Base-by-base conservation (phyloP, 2,113 vertebrate genomes). In the Percopsis transmontana region DNA sequence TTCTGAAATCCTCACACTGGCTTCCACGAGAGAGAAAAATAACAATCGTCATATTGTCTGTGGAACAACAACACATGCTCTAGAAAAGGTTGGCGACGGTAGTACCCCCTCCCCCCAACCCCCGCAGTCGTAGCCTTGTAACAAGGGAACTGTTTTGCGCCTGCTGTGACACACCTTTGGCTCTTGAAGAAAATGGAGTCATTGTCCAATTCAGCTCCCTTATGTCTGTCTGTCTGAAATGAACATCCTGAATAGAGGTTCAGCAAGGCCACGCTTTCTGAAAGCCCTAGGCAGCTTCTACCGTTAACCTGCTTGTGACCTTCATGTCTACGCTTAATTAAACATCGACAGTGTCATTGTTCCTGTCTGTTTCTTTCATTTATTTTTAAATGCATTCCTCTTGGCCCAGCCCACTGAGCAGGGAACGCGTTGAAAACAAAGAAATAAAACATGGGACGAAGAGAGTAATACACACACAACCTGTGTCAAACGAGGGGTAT, bases 31-130 rank as follows among this genome's bases (percentile, higher is more conserved):
- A 16, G 42, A 16, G 42, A 5, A 45, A 45, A 45, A 45, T 14
- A 45, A 45, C 11, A 45, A 12, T 13, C 42, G n/a, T n/a, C 27
- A 6, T 4, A 33, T 7, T 33, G 27, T 33, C 27, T 7, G 5
- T 7, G 39, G 39, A 40, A 44, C 63, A 67, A 55, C 48, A 16
- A 48, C 13, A 45, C 6, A 27, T 63, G n/a, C 23, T 65, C 54
- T 16, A 39, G 50, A 66, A 48, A 23, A 45, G 42, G 2, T 45
- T 45, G 42, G 42, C 42, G 2, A 8, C 0, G 65, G 69, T 24
- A 62, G 21, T 21, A 11, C 20, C 38, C 53, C 15, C 62, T 60
- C 44, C 47, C 38, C 48, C 20, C 12, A 45, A 14, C 40, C 14
- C 16, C n/a, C n/a, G n/a, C 5, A 33, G 5, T 33, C 27, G 27